These are phyloP conservation scores for Amia ocellicauda DNA, from an alignment of 2,113 vertebrate species.

Conservation along the genomic window DNA sequence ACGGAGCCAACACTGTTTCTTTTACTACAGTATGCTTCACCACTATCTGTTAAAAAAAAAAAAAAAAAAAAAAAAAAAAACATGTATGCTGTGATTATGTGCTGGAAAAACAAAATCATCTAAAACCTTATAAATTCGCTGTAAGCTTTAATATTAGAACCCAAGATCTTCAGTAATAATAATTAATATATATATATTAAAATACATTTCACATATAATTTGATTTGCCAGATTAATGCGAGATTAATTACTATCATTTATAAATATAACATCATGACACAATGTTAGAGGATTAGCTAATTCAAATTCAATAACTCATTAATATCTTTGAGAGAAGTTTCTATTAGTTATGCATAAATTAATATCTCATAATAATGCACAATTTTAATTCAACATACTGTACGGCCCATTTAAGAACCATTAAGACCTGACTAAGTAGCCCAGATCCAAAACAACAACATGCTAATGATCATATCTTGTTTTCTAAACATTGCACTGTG, in stretches of 20 bases:
- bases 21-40: slow-evolving; percentile 49
- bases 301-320: slow-evolving; percentile 52
- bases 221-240: slow-evolving; percentile 36
- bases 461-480: slow-evolving; percentile 6
- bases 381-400: slow-evolving; percentile 41
- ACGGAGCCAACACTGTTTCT: slow-evolving; percentile 48
- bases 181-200: slow-evolving; percentile 17
- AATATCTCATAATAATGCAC: slow-evolving; percentile 38
- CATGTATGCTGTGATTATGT: slow-evolving; percentile 58
- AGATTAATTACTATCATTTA: slow-evolving; percentile 52
- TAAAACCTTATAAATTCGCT: slow-evolving; percentile 55
- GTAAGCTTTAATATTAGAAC: slow-evolving; percentile 24
- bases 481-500: no score
- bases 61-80: no score
- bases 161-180: not conserved
- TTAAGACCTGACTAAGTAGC: slow-evolving; percentile 21
- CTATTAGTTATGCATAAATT: slow-evolving; percentile 48
- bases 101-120: slow-evolving; percentile 40
- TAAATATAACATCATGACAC: slow-evolving; percentile 54
- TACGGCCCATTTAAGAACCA: slow-evolving; percentile 32
- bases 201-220: slow-evolving; percentile 36
- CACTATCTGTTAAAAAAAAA: no score
- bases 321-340: slow-evolving; percentile 47
- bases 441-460: slow-evolving; percentile 3
- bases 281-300: slow-evolving; percentile 46